Conservation (phyloP, 2,888 invertebrate species). For the Caenorhabditis sulstoni region DNA sequence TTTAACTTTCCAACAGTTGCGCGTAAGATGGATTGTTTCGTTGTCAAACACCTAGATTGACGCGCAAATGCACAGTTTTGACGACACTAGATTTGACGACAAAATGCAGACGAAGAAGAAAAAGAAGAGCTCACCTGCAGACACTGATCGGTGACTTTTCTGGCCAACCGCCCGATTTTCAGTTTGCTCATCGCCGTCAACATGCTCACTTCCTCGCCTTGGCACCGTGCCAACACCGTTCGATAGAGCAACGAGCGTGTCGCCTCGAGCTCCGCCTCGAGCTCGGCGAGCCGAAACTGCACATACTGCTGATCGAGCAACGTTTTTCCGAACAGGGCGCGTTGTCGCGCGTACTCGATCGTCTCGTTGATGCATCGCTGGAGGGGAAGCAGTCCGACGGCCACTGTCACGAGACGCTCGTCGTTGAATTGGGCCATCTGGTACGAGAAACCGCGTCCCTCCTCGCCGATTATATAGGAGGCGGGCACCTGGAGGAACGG, state of each 20-base stretch:
- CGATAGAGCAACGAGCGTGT: conserved; percentile 82
- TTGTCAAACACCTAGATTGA: too few relatives aligned
- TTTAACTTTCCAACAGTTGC: too few relatives aligned
- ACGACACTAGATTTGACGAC: too few relatives aligned
- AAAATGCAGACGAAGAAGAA: background rate
- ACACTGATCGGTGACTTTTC: conserved; percentile 83
- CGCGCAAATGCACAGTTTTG: too few relatives aligned
- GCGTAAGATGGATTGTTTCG: too few relatives aligned
- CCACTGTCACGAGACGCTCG: conserved; percentile 82
- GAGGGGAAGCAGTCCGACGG: conserved; percentile 80
- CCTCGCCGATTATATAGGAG: conserved; percentile 83
- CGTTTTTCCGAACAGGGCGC: conserved; percentile 74
- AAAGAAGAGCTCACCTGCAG: conserved; percentile 76
- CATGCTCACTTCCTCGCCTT: conserved; percentile 83
- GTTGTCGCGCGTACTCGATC: conserved; percentile 82
- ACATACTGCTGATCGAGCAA: conserved; percentile 80
- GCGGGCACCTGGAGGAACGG: conserved; percentile 81
- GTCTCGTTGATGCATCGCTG: conserved; percentile 82
- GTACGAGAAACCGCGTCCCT: conserved; percentile 83
- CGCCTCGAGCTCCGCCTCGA: conserved; percentile 83
- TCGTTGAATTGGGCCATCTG: conserved; percentile 84
- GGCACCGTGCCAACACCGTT: conserved; percentile 73
- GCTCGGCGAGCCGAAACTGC: conserved; percentile 84
- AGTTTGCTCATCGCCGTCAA: conserved; percentile 84
- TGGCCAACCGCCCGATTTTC: conserved; percentile 83